Evolutionary conservation across 2,888 invertebrate species (phyloP).

Genomic region (Cephus pygmeus): DNA sequence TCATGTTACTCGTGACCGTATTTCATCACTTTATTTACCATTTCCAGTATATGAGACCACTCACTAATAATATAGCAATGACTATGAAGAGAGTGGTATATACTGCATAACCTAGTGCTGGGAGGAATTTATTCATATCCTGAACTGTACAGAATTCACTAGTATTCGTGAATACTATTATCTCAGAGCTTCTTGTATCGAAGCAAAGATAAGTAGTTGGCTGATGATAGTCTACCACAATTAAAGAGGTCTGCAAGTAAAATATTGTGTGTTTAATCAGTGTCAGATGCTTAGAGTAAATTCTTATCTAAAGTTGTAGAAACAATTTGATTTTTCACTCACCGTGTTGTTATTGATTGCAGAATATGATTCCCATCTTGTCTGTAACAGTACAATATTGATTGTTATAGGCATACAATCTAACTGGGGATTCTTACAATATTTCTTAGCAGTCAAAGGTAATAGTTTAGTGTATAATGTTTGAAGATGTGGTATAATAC

Average conservation of each 20-base stretch:
- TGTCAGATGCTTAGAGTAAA: neutral
- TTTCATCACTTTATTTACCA: slow-evolving; percentile 47
- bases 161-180: neutral
- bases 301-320: neutral
- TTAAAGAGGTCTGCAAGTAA: slow-evolving; percentile 7
- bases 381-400: neutral
- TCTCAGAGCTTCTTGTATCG: slow-evolving; percentile 2
- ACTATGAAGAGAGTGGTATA: slow-evolving; percentile 18
- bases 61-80: slow-evolving; percentile 30
- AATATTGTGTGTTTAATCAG: neutral
- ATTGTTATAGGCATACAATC: neutral
- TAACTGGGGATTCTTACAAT: neutral
- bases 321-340: neutral
- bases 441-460: neutral
- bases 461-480: neutral
- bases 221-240: slow-evolving; percentile 28
- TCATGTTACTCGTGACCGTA: neutral
- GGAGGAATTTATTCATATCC: neutral
- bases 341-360: neutral
- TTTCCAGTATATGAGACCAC: slow-evolving; percentile 65
- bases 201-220: slow-evolving; percentile 6
- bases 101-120: neutral
- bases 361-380: neutral
- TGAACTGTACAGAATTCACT: slow-evolving; percentile 3
- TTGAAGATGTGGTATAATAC: neutral